Percentiles rank a stretch among this genome's conserved stretches.
Evolutionary conservation across 2,113 vertebrate species (phyloP).

Genomic region (Clarias magur): DNA sequence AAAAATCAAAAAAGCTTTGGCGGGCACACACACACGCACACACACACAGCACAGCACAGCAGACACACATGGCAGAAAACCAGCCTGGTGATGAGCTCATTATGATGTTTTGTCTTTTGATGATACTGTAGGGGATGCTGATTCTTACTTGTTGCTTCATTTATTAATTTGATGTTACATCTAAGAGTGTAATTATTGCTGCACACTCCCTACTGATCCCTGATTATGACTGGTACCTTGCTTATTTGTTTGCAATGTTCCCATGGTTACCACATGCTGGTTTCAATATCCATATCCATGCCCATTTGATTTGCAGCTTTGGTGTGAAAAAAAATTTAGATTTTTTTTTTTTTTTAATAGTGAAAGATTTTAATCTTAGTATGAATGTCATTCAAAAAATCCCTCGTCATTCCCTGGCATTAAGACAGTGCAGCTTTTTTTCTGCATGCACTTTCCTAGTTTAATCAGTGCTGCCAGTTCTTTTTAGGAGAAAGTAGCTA

Average conservation of each 20-base stretch:
- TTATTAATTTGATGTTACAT: background rate
- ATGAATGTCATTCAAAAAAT: background rate
- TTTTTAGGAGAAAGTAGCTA: background rate
- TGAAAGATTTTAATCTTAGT: background rate
- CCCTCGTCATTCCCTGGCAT: background rate
- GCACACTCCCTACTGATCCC: background rate
- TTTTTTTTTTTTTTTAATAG: background rate
- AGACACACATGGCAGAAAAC: background rate
- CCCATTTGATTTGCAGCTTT: background rate
- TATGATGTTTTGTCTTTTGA: background rate
- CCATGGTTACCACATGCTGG: background rate
- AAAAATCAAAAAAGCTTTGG: background rate
- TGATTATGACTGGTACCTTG: background rate
- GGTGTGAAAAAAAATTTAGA: background rate
- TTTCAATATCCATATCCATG: background rate
- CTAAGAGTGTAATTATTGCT: background rate
- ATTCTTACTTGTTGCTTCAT: background rate
- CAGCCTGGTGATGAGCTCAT: constrained; percentile 9
- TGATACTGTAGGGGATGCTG: background rate
- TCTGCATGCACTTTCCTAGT: background rate
- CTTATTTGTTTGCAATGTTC: background rate
- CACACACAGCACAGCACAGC: background rate
- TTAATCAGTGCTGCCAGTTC: background rate
- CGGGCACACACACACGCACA: background rate
- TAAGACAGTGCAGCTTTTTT: background rate